phyloP scores from a whole-genome alignment of 1,140 invertebrate species.

The Medauroidea extradentata region DNA sequence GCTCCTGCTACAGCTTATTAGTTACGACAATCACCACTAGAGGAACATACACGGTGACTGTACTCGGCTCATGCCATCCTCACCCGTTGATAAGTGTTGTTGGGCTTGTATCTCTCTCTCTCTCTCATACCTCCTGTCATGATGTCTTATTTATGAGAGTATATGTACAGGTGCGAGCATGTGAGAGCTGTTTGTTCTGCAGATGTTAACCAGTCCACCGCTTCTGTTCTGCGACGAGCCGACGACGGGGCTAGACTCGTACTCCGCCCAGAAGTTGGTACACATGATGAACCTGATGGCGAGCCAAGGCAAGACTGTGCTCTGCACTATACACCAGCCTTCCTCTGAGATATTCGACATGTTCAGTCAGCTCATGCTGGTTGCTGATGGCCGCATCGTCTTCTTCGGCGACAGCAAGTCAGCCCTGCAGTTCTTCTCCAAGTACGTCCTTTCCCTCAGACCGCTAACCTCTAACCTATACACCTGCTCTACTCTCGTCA shows the following conservation, averaged over 20 bases:
- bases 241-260: conserved; percentile 90
- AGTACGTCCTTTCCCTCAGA: conserved; percentile 47
- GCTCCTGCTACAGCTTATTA: too few species aligned
- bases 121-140: too few species aligned
- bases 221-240: conserved; percentile 95
- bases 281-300: conserved; percentile 54
- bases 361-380: conserved; percentile 80
- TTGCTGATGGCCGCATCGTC: conserved; percentile 86
- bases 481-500: too few species aligned
- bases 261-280: conserved; percentile 85
- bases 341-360: conserved; percentile 86
- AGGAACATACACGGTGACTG: too few species aligned
- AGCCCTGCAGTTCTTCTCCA: conserved; percentile 75
- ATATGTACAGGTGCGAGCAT: too few species aligned
- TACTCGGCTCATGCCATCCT: too few species aligned
- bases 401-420: conserved; percentile 72
- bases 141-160: too few species aligned
- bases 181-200: conserved; percentile 18
- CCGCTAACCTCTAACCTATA: too few species aligned
- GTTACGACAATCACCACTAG: too few species aligned
- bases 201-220: conserved; percentile 88
- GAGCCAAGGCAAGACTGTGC: conserved; percentile 71
- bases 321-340: conserved; percentile 96
- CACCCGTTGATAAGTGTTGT: too few species aligned
- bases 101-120: too few species aligned